Evolutionary conservation across 2,113 vertebrate species (phyloP).

Genomic region (Oplegnathus fasciatus): DNA sequence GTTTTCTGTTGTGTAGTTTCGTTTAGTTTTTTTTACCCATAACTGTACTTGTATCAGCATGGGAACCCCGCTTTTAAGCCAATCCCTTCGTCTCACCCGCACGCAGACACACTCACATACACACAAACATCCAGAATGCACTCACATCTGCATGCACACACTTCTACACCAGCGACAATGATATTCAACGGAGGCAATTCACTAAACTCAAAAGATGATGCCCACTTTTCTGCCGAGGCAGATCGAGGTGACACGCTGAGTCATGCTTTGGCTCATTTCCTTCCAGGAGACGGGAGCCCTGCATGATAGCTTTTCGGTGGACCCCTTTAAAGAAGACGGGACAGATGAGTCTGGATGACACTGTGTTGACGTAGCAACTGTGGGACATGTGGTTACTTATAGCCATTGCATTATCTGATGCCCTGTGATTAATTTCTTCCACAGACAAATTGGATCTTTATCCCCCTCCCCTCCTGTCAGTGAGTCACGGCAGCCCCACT

Average conservation of each 20-base stretch:
- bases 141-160: not conserved
- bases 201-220: conserved; percentile 25
- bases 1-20: too few species aligned
- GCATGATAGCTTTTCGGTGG: not conserved
- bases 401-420: conserved; percentile 2
- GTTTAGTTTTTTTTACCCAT: too few species aligned
- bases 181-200: not conserved
- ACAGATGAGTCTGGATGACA: conserved; percentile 26
- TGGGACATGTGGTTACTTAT: conserved; percentile 19
- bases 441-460: conserved; percentile 49
- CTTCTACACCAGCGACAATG: not conserved
- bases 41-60: too few species aligned
- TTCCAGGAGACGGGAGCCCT: not conserved
- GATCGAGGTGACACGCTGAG: conserved; percentile 60
- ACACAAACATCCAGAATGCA: not conserved
- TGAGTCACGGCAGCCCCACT: conserved; percentile 64
- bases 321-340: not conserved
- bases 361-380: conserved; percentile 23
- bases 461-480: conserved; percentile 28
- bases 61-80: not conserved
- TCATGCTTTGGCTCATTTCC: conserved; percentile 44
- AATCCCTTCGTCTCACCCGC: not conserved
- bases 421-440: conserved; percentile 51
- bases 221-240: conserved; percentile 30
- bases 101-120: not conserved